Evolutionary conservation across 2,888 invertebrate species (phyloP).

Genomic region (Epistrophe grossulariae): DNA sequence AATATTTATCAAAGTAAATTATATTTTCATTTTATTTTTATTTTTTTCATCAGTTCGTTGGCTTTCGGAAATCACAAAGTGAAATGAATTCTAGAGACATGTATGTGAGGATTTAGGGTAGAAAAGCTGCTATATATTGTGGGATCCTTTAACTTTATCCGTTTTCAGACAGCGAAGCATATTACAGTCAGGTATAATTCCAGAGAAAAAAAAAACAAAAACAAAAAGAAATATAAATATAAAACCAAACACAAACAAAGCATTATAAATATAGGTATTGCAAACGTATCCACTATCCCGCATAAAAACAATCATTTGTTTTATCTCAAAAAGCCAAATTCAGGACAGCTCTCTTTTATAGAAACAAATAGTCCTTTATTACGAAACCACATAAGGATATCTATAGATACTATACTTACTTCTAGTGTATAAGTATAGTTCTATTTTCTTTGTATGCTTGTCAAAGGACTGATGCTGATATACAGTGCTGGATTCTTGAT

Average conservation of each 20-base stretch:
- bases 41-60: background rate
- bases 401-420: no score
- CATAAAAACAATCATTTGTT: constrained; percentile 36
- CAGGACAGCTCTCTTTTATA: background rate
- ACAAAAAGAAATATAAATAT: background rate
- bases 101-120: background rate
- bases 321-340: constrained; percentile 25
- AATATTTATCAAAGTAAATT: constrained; percentile 66
- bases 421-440: background rate
- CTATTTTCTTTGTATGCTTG: background rate
- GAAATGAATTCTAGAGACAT: constrained; percentile 33
- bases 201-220: background rate
- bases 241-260: constrained; percentile 27
- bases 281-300: background rate
- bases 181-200: constrained; percentile 21
- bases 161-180: background rate
- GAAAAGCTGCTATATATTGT: background rate
- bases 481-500: background rate
- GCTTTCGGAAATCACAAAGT: constrained; percentile 22
- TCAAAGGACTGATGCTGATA: background rate
- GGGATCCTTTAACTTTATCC: constrained; percentile 3
- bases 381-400: background rate
- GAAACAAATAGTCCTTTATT: constrained; percentile 15
- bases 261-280: constrained; percentile 38
- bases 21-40: constrained; percentile 21